phyloP scores from a whole-genome alignment of 37 sponge, comb jelly and placozoan species.

The Dysidea cf. avara region DNA sequence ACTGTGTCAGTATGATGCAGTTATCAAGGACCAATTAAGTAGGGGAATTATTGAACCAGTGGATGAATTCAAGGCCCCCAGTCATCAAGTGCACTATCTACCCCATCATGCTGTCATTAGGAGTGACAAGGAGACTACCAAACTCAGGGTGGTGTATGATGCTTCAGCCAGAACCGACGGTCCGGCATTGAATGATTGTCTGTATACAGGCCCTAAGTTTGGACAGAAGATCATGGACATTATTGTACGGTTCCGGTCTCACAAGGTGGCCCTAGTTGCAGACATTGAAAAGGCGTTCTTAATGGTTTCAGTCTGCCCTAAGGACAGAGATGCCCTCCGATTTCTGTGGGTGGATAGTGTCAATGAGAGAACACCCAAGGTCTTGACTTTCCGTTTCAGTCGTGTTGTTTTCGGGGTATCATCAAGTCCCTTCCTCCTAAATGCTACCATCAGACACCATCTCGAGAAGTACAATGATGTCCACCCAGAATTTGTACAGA shows the following conservation, averaged over 20 bases:
- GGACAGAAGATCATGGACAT: conserved; percentile 11
- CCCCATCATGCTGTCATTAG: conserved; percentile 29
- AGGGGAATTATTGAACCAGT: conserved; percentile 11
- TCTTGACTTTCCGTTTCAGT: conserved; percentile 7
- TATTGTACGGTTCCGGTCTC: conserved; percentile 6
- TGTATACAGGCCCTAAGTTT: conserved; percentile 2
- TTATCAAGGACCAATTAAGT: too few species aligned
- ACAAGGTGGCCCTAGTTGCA: conserved; percentile 7
- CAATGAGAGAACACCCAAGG: neutral
- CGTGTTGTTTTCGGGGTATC: conserved; percentile 3
- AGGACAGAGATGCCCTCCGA: conserved; percentile 8
- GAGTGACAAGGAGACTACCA: conserved; percentile 5
- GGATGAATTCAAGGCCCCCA: neutral
- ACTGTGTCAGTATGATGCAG: conserved; percentile 9
- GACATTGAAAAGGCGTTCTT: conserved; percentile 38
- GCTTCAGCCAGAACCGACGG: conserved; percentile 2
- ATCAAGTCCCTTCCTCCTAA: neutral
- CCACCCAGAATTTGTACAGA: conserved; percentile 12
- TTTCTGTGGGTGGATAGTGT: neutral
- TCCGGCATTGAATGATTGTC: conserved; percentile 16
- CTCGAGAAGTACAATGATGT: neutral
- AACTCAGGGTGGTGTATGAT: conserved; percentile 25
- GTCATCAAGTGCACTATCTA: neutral
- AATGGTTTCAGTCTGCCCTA: neutral
- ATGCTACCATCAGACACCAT: conserved; percentile 17